Evolutionary conservation across 92 coral and sea anemone species (phyloP).

Genomic region (Heteractis magnifica): DNA sequence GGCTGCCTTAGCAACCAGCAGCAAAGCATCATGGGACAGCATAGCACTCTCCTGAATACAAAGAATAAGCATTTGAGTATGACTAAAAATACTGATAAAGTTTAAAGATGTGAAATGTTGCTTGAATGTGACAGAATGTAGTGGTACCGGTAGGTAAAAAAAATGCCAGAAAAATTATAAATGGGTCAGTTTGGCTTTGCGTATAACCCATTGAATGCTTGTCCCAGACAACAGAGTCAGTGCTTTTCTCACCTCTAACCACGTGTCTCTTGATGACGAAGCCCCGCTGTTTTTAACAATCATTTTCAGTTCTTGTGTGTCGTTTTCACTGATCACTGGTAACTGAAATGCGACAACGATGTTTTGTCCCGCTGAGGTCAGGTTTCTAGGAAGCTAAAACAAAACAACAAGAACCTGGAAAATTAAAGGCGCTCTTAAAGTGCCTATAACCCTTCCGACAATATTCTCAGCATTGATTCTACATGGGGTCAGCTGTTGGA

Average conservation of each 20-base stretch:
- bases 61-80: not conserved
- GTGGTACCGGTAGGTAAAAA: no score
- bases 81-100: not conserved
- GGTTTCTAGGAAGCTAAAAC: conserved; percentile 27
- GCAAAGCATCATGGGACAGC: conserved; percentile 26
- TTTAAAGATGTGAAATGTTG: not conserved
- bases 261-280: not conserved
- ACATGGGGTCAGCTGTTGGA: no score
- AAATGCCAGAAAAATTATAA: no score
- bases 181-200: no score
- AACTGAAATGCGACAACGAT: conserved; percentile 21
- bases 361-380: conserved; percentile 14
- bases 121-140: no score
- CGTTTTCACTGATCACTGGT: conserved; percentile 10
- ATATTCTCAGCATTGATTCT: no score
- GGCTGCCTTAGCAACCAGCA: conserved; percentile 31
- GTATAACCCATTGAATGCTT: no score
- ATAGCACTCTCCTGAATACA: conserved; percentile 19
- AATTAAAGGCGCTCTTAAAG: not conserved
- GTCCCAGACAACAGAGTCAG: no score
- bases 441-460: no score
- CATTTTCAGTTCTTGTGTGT: conserved; percentile 3
- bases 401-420: not conserved
- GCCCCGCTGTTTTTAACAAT: not conserved
- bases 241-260: not conserved